Percentiles rank a stretch among this genome's conserved stretches.
phyloP scores from a whole-genome alignment of 2,888 invertebrate species.

The Drosophila borborema region DNA sequence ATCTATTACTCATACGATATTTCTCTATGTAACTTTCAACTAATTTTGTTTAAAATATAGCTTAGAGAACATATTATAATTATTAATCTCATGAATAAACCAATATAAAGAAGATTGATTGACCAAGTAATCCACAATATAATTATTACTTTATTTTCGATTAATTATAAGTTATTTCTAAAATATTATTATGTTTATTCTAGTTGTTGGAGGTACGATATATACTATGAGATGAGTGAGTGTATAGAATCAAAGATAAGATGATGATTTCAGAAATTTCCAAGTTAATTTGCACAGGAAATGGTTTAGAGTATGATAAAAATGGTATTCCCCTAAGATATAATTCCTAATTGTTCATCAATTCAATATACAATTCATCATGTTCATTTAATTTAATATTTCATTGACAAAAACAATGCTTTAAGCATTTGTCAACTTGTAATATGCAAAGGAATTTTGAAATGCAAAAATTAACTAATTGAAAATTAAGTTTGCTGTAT shows the following conservation, averaged over 20 bases:
- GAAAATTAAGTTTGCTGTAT: neutral
- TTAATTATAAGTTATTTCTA: neutral
- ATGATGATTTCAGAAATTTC: too few relatives aligned
- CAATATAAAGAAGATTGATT: neutral
- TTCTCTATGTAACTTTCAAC: neutral
- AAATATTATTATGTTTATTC: too few relatives aligned
- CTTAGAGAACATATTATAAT: neutral
- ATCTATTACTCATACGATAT: neutral
- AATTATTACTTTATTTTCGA: neutral
- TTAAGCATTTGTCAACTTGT: neutral
- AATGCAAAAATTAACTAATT: too few relatives aligned
- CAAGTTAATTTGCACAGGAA: neutral
- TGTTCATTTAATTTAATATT: neutral
- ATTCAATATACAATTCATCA: neutral
- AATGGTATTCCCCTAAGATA: neutral
- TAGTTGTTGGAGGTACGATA: too few relatives aligned
- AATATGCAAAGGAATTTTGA: too few relatives aligned
- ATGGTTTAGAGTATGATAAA: neutral
- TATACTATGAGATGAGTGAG: too few relatives aligned
- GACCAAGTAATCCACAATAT: neutral
- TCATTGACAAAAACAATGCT: neutral
- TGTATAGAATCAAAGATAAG: too few relatives aligned
- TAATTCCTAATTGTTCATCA: neutral
- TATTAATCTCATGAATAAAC: neutral
- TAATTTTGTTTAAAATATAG: neutral